phyloP scores from a whole-genome alignment of 2,888 invertebrate species.

The Tuta absoluta region DNA sequence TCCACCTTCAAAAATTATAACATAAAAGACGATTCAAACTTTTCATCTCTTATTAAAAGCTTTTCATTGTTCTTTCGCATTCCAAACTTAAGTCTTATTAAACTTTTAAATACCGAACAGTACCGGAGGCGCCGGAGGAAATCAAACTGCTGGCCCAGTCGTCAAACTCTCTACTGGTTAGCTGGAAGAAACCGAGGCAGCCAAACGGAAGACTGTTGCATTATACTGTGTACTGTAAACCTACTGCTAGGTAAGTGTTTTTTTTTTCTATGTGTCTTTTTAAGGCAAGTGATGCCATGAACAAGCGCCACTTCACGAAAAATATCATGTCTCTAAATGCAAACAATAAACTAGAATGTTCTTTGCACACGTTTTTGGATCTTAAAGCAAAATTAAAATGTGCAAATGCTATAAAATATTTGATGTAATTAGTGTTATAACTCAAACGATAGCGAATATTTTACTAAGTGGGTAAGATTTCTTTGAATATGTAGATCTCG shows the following conservation, averaged over 20 bases:
- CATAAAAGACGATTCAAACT: not conserved
- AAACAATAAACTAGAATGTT: too few relatives aligned
- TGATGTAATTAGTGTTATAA: too few relatives aligned
- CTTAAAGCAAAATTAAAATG: too few relatives aligned
- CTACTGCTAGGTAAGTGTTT: constrained; percentile 62
- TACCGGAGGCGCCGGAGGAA: constrained; percentile 86
- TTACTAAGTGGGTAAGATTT: too few relatives aligned
- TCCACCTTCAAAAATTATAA: not conserved
- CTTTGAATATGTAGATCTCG: too few relatives aligned
- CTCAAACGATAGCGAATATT: too few relatives aligned
- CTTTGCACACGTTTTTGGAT: too few relatives aligned
- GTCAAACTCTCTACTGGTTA: constrained; percentile 88
- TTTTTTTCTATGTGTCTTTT: too few relatives aligned
- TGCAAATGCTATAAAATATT: too few relatives aligned
- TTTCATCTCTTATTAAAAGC: not conserved
- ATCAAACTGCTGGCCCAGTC: constrained; percentile 92
- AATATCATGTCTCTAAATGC: too few relatives aligned
- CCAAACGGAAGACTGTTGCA: constrained; percentile 90
- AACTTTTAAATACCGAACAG: not conserved
- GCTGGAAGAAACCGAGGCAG: constrained; percentile 90
- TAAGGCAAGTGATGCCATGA: too few relatives aligned
- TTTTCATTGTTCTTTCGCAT: not conserved
- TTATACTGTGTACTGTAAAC: constrained; percentile 88
- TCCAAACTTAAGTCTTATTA: constrained; percentile 8
- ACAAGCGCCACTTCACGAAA: too few relatives aligned